Conservation (phyloP, 1,140 invertebrate species). For the Callitettix versicolor region DNA sequence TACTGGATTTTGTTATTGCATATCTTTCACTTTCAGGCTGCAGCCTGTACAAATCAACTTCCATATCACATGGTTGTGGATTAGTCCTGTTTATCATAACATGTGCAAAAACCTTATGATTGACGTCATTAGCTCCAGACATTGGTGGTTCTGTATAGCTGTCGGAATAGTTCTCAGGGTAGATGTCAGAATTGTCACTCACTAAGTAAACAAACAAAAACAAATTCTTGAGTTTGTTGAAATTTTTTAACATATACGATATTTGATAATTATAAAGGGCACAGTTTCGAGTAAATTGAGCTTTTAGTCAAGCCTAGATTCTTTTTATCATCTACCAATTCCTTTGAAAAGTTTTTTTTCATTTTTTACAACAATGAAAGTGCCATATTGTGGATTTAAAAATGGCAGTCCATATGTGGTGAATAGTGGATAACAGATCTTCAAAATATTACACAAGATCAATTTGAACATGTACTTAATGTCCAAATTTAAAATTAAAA, state of each 20-base stretch:
- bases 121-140: constrained; percentile 8
- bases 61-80: constrained; percentile 66
- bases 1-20: background rate
- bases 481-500: too few relatives aligned
- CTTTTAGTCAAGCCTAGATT: too few relatives aligned
- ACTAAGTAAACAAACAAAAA: background rate
- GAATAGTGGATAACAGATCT: too few relatives aligned
- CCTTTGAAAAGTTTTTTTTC: too few relatives aligned
- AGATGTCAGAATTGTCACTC: background rate
- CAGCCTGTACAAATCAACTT: constrained; percentile 42
- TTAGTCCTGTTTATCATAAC: constrained; percentile 62
- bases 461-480: too few relatives aligned
- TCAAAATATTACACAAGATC: too few relatives aligned
- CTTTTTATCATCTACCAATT: too few relatives aligned
- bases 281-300: too few relatives aligned
- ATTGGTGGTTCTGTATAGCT: background rate
- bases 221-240: background rate
- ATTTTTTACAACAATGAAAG: too few relatives aligned
- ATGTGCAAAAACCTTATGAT: constrained; percentile 10
- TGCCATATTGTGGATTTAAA: too few relatives aligned
- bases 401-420: too few relatives aligned
- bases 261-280: constrained; percentile 15
- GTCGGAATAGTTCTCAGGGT: background rate
- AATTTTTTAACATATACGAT: constrained; percentile 12
- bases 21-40: constrained; percentile 2